Base-by-base conservation (phyloP, 2,888 invertebrate species). In the Tiliacea aurago region DNA sequence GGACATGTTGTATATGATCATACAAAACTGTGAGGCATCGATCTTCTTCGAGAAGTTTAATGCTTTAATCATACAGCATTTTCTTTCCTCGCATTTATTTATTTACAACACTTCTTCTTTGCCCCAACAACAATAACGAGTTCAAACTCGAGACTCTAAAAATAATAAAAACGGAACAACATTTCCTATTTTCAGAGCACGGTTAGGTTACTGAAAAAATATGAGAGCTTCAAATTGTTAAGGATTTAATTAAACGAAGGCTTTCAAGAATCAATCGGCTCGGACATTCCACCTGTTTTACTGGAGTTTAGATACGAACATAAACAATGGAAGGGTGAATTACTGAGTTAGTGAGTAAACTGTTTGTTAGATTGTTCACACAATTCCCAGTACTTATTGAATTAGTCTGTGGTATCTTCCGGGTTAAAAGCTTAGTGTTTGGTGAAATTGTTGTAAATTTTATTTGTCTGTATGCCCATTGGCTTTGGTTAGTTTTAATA, bases 201-300 rank as follows among this genome's bases (percentile, higher is more conserved):
- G 28, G 23, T 51, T 65, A 64, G 51, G 43, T 58, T 23, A 49
- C 41, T 15, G 13, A 59, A 53, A 71, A 79, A 74, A 79, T 41
- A 55, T 61, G 43, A 63, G 11, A 51, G 51, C 63, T 49, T 59
- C 3, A 70, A 64, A 80, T 67, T 61, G 59, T 74, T 70, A 9
- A 33, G n/a, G 45, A 18, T 64, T 73, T 59, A 56, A 80, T 73
- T 83, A 79, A 80, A 80, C 41, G 65, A 18, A 47, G 45, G 61
- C 41, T 80, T 83, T 79, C 18, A n/a, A 47, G 41, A 73, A 83
- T 63, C 69, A 70, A 80, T 80, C 55, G 49, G 37, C 15, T 53
- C 10, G 53, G 55, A 59, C 45, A 66, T 69, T 69, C 49, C 23
- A 43, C 43, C n/a, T 56, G 41, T 47, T 61, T 72, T 64, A 43